Conservation (phyloP, 2,113 vertebrate genomes). For the Theristicus caerulescens region DNA sequence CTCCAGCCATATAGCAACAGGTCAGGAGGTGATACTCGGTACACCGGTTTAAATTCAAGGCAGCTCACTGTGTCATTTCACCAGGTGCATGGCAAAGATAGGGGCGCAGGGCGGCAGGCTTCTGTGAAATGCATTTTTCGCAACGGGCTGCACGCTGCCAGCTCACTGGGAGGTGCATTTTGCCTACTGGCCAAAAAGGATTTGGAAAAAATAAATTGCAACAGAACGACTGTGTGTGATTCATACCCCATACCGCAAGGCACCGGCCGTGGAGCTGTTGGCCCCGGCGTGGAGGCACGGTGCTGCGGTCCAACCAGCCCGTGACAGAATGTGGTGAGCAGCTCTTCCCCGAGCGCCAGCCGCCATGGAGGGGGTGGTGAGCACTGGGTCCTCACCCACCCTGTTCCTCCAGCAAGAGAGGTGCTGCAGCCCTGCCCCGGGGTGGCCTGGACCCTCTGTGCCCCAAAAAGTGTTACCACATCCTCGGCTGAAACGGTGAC, state of each 20-base stretch:
- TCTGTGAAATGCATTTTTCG: not conserved
- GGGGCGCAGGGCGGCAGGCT: rapidly evolving
- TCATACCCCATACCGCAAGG: not conserved
- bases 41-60: not conserved
- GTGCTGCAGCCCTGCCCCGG: not conserved
- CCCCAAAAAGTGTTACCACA: not conserved
- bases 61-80: not conserved
- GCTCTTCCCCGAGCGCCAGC: not conserved
- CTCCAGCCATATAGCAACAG: not conserved
- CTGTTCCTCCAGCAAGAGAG: rapidly evolving
- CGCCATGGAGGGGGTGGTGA: rapidly evolving
- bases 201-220: not conserved
- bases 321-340: rapidly evolving
- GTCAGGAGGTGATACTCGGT: not conserved
- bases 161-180: not conserved
- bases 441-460: not conserved
- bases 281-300: rapidly evolving
- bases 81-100: not conserved
- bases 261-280: not conserved
- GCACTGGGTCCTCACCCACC: not conserved
- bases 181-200: rapidly evolving
- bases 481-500: rapidly evolving
- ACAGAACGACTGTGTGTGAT: not conserved
- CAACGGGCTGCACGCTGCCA: rapidly evolving
- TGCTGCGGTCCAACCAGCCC: rapidly evolving